Evolutionary conservation across 2,888 invertebrate species (phyloP).

Genomic region (Hydroisotoma schaefferi): DNA sequence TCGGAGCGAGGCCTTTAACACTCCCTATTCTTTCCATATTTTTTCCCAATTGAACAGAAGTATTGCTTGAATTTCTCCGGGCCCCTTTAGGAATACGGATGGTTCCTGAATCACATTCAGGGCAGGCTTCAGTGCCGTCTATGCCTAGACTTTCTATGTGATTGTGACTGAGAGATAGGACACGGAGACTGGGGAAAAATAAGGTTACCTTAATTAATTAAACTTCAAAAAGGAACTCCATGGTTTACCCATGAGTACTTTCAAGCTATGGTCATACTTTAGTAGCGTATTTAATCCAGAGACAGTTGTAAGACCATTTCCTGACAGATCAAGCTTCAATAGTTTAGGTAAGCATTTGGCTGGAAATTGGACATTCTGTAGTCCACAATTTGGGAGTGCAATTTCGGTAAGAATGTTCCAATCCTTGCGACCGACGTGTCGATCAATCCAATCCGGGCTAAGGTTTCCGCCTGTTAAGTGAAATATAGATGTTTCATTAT

Average conservation of each 20-base stretch:
- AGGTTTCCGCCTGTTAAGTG: slow-evolving; percentile 32
- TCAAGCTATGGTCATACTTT: background rate
- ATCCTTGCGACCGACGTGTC: slow-evolving; percentile 38
- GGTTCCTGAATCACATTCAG: slow-evolving; percentile 29
- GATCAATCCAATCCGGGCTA: slow-evolving; percentile 41
- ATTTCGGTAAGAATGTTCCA: slow-evolving; percentile 39
- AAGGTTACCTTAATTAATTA: background rate
- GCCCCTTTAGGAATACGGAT: slow-evolving; percentile 7
- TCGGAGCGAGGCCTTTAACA: background rate
- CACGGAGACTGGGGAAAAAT: slow-evolving; percentile 21
- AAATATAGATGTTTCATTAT: too few species aligned
- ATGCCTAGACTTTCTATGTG: slow-evolving; percentile 23
- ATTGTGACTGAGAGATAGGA: slow-evolving; percentile 35
- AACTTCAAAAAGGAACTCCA: background rate
- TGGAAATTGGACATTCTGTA: slow-evolving; percentile 39
- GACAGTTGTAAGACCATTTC: slow-evolving; percentile 38
- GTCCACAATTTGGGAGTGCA: slow-evolving; percentile 38
- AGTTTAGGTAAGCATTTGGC: slow-evolving; percentile 34
- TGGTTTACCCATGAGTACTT: background rate
- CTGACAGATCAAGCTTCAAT: slow-evolving; percentile 39
- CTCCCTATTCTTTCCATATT: background rate
- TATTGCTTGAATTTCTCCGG: background rate
- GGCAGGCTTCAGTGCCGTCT: slow-evolving; percentile 32
- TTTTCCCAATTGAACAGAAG: background rate
- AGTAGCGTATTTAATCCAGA: slow-evolving; percentile 25